phyloP scores from a whole-genome alignment of 2,888 invertebrate genomes.

The Ectobius pallidus region DNA sequence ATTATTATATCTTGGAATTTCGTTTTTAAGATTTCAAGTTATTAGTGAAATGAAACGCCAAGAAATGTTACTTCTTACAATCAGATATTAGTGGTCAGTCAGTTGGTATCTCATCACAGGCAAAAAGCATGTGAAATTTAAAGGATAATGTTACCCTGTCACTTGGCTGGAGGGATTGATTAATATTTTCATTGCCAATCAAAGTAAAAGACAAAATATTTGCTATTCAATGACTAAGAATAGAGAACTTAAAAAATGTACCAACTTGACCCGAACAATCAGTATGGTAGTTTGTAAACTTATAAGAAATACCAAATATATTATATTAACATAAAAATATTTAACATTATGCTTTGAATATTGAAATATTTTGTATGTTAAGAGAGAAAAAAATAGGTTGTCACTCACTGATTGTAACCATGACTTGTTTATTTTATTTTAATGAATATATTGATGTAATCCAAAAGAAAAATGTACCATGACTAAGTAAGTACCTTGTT shows the following conservation, averaged over 20 bases:
- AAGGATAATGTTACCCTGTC: background rate
- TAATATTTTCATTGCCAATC: background rate
- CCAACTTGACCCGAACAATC: too few relatives aligned
- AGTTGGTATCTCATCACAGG: too few relatives aligned
- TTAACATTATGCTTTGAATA: constrained; percentile 16
- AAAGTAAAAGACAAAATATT: background rate
- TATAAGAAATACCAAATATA: constrained; percentile 25
- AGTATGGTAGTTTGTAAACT: background rate
- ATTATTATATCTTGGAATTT: too few relatives aligned
- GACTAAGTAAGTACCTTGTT: too few relatives aligned
- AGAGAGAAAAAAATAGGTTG: background rate
- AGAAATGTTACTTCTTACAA: too few relatives aligned
- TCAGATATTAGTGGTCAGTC: too few relatives aligned
- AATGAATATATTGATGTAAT: constrained; percentile 18
- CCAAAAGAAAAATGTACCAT: too few relatives aligned
- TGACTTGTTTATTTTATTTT: constrained; percentile 21
- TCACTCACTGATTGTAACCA: constrained; percentile 1
- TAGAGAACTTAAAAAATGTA: too few relatives aligned
- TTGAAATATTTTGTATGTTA: constrained; percentile 32
- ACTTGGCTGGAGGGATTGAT: background rate
- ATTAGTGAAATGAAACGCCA: too few relatives aligned
- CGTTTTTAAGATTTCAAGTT: too few relatives aligned
- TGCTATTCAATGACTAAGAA: background rate
- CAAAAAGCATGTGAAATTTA: background rate
- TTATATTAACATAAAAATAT: constrained; percentile 20